Evolutionary conservation across 2,888 invertebrate genomes (phyloP).

Genomic region (Cephus rjabovi): DNA sequence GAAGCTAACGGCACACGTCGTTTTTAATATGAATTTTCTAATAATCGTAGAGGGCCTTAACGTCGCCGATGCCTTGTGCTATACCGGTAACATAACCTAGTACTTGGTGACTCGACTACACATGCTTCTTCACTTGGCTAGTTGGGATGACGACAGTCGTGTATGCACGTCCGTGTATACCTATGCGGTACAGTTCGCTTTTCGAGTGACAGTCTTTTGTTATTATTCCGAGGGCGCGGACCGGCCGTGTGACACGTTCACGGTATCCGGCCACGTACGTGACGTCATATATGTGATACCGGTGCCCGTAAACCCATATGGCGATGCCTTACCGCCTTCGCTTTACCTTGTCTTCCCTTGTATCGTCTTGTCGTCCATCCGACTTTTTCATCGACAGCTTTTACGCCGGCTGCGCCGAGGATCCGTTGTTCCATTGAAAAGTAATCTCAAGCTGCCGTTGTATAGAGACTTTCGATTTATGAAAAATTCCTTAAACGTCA

Average conservation of each 20-base stretch:
- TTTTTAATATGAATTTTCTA: conserved; percentile 45
- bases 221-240: conserved; percentile 58
- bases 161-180: neutral
- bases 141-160: neutral
- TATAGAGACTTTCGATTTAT: neutral
- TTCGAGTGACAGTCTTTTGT: conserved; percentile 37
- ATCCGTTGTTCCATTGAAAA: neutral
- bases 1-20: conserved; percentile 49
- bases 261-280: conserved; percentile 63
- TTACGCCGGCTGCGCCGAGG: neutral
- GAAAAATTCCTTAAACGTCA: no score
- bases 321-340: conserved; percentile 13
- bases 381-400: neutral
- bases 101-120: neutral
- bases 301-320: conserved; percentile 40
- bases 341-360: neutral
- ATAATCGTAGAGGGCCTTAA: conserved; percentile 29
- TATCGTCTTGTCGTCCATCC: neutral
- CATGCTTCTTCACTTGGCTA: neutral
- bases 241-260: conserved; percentile 56
- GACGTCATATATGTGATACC: conserved; percentile 57
- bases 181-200: conserved; percentile 10
- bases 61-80: neutral
- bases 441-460: neutral
- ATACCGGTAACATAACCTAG: neutral